Conservation (phyloP, 2,888 invertebrate genomes). For the Synanthedon tipuliformis region DNA sequence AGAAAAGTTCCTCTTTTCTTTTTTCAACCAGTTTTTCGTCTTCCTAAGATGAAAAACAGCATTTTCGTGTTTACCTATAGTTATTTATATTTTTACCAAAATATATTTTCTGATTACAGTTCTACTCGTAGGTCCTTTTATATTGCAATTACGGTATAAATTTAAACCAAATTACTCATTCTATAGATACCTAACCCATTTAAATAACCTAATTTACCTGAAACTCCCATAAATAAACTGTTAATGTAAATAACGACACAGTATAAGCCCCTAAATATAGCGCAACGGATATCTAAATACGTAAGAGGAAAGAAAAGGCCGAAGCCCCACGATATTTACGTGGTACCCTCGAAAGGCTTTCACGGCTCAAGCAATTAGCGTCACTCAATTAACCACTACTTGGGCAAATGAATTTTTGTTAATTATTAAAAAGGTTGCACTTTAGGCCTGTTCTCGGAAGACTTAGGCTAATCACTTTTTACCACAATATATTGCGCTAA, state of each 20-base stretch:
- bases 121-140: too few relatives aligned
- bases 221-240: conserved; percentile 10
- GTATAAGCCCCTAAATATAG: conserved; percentile 31
- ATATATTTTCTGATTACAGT: too few relatives aligned
- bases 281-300: conserved; percentile 5
- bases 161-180: background rate
- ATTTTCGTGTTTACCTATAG: too few relatives aligned
- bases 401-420: conserved; percentile 56
- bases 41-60: too few relatives aligned
- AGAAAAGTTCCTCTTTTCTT: too few relatives aligned
- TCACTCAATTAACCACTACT: conserved; percentile 67
- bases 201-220: background rate
- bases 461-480: background rate
- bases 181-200: background rate
- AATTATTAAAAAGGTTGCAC: conserved; percentile 68
- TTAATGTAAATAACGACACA: conserved; percentile 28
- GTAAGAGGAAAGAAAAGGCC: conserved; percentile 34
- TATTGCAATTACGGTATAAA: background rate
- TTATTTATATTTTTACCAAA: too few relatives aligned
- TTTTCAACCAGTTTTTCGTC: too few relatives aligned
- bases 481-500: too few relatives aligned
- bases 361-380: conserved; percentile 64
- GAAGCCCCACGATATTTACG: conserved; percentile 42
- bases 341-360: conserved; percentile 50
- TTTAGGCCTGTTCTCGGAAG: conserved; percentile 26